Percentiles rank a stretch among this genome's conserved stretches.
Conservation (phyloP, 2,888 invertebrate genomes). For the Eledona agricola region DNA sequence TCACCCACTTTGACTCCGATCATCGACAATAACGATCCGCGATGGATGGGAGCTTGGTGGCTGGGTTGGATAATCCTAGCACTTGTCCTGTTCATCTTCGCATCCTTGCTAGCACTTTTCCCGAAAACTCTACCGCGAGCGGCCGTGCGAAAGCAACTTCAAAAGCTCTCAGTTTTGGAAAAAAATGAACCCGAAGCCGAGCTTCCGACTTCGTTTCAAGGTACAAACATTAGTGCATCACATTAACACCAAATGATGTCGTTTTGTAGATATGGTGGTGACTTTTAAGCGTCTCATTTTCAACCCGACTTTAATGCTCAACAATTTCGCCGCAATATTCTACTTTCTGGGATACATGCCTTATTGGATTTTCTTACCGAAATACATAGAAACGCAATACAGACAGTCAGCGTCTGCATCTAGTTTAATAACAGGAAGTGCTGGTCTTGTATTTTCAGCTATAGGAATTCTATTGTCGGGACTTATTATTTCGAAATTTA, state of each 20-base stretch:
- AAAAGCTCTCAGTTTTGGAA: slow-evolving; percentile 42
- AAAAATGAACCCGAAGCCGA: slow-evolving; percentile 50
- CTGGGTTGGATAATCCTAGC: slow-evolving; percentile 75
- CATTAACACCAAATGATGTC: slow-evolving; percentile 42
- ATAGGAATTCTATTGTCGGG: slow-evolving; percentile 75
- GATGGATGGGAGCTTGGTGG: slow-evolving; percentile 89
- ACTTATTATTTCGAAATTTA: slow-evolving; percentile 71
- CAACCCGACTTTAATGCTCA: slow-evolving; percentile 75
- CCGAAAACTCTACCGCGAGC: slow-evolving; percentile 75
- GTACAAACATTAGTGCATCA: slow-evolving; percentile 31
- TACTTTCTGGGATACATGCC: slow-evolving; percentile 78
- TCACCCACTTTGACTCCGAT: slow-evolving; percentile 72
- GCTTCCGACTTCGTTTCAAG: slow-evolving; percentile 62
- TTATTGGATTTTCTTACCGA: slow-evolving; percentile 83
- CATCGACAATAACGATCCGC: slow-evolving; percentile 73
- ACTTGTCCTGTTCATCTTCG: slow-evolving; percentile 67
- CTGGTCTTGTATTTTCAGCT: slow-evolving; percentile 75
- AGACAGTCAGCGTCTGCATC: slow-evolving; percentile 78
- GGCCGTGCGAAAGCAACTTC: slow-evolving; percentile 65
- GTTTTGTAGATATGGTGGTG: slow-evolving; percentile 67
- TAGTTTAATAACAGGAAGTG: slow-evolving; percentile 77
- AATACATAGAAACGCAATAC: slow-evolving; percentile 85
- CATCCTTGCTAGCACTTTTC: slow-evolving; percentile 72
- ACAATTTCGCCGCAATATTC: slow-evolving; percentile 77
- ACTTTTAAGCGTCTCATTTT: slow-evolving; percentile 71